A percentile compares a stretch with the other conserved stretches of the same genome.
Conservation (phyloP, 1,140 invertebrate species). For the Hermatobates lingyangjiaoensis region DNA sequence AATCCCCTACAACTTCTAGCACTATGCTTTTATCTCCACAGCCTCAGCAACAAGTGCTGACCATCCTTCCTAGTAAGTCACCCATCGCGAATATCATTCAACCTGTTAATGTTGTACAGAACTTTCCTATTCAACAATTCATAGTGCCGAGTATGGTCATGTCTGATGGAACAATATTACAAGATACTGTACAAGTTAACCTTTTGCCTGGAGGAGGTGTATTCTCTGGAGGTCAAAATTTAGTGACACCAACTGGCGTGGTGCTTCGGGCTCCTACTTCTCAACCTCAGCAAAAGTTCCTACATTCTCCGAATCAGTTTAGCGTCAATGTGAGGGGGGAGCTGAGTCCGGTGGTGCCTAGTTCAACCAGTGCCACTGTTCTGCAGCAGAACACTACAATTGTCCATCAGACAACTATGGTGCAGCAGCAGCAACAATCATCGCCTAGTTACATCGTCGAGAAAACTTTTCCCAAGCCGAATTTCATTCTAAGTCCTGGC, state of each 20-base stretch:
- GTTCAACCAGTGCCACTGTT: constrained; percentile 23
- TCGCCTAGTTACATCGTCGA: constrained; percentile 15
- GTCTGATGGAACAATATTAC: constrained; percentile 40
- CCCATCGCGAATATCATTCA: constrained; percentile 40
- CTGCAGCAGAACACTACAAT: constrained; percentile 46
- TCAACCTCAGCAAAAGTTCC: constrained; percentile 16
- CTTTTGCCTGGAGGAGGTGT: constrained; percentile 39
- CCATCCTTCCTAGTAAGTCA: constrained; percentile 52
- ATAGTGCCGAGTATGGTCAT: constrained; percentile 59
- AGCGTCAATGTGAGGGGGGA: constrained; percentile 54
- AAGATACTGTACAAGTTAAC: constrained; percentile 52
- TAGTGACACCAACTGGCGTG: constrained; percentile 51
- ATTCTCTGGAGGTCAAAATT: constrained; percentile 34
- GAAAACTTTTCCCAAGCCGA: constrained; percentile 17
- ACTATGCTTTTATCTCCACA: constrained; percentile 40
- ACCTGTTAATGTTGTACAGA: constrained; percentile 59
- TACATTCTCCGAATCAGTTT: constrained; percentile 46
- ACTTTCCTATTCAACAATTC: constrained; percentile 63
- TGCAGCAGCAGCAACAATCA: constrained; percentile 36
- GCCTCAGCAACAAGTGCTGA: constrained; percentile 37
- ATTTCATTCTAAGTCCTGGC: constrained; percentile 20
- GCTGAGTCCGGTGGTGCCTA: constrained; percentile 44
- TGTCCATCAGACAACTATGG: constrained; percentile 44
- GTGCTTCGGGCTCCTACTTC: constrained; percentile 45
- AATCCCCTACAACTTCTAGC: constrained; percentile 6